Conservation (phyloP, 1,140 invertebrate species). For the Forficula auricularia region DNA sequence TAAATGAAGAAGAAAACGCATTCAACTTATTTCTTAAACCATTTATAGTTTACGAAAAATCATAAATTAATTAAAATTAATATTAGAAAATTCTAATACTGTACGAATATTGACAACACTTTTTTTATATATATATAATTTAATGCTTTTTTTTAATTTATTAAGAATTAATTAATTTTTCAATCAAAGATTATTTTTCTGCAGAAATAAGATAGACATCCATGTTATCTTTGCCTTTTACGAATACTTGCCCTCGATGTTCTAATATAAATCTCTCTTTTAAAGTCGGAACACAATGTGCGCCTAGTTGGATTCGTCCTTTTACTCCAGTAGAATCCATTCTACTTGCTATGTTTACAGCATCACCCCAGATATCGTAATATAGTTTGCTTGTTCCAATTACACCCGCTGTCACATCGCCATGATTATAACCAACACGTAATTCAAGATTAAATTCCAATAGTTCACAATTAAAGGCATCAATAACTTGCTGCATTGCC, state of each 20-base stretch:
- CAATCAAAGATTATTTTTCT: no score
- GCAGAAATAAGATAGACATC: constrained; percentile 58
- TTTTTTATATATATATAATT: no score
- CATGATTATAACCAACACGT: constrained; percentile 66
- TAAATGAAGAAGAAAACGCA: no score
- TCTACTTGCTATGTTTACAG: constrained; percentile 88
- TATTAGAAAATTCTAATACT: no score
- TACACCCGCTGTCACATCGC: constrained; percentile 87
- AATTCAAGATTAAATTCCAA: constrained; percentile 80
- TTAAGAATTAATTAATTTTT: no score
- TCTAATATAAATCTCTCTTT: constrained; percentile 55
- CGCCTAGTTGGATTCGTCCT: constrained; percentile 71
- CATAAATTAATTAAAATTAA: no score
- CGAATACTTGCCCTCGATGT: constrained; percentile 68
- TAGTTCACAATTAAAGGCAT: constrained; percentile 73
- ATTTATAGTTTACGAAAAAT: no score
- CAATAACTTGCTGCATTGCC: constrained; percentile 69
- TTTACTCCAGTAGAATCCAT: constrained; percentile 86
- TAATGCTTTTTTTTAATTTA: no score
- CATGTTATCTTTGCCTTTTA: constrained; percentile 93
- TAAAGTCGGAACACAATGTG: constrained; percentile 47
- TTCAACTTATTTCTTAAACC: no score
- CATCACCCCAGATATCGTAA: constrained; percentile 98
- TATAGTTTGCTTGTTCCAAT: constrained; percentile 91
- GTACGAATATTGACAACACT: no score